Percentiles rank a stretch among this genome's conserved stretches.
Evolutionary conservation across 2,113 vertebrate species (phyloP).

Genomic region (Phycodurus eques): DNA sequence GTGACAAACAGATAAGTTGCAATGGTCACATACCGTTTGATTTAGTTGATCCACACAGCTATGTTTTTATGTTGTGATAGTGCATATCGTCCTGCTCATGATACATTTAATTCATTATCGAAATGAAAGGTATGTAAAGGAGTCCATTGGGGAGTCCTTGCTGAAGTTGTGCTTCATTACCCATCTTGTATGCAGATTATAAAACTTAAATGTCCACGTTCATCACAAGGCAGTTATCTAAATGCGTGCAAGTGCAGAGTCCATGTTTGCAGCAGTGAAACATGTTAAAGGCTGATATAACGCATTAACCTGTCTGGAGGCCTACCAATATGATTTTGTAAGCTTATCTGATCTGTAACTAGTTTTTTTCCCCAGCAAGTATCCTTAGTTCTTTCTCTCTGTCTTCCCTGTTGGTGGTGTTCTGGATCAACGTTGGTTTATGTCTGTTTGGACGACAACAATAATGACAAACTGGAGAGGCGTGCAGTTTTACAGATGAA

Average conservation of each 20-base stretch:
- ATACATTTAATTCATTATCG: neutral
- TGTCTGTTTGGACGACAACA: neutral
- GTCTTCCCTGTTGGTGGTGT: neutral
- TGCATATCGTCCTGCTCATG: neutral
- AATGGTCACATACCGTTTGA: slow-evolving; percentile 5
- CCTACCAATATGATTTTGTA: neutral
- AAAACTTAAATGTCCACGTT: neutral
- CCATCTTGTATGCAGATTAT: neutral
- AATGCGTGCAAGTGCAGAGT: neutral
- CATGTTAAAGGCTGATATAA: neutral
- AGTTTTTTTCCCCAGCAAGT: neutral
- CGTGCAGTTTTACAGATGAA: neutral
- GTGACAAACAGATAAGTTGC: neutral
- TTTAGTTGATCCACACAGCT: neutral
- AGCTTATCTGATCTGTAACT: neutral
- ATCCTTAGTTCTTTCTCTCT: neutral
- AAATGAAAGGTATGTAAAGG: neutral
- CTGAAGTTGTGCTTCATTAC: neutral
- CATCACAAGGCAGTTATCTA: neutral
- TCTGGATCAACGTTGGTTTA: neutral
- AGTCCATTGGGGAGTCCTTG: neutral
- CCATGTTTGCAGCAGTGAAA: neutral
- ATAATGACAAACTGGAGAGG: neutral
- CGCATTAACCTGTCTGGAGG: neutral
- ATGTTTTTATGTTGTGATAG: neutral